Percentiles rank a stretch among this genome's conserved stretches.
These are phyloP conservation scores for Oscheius onirici DNA, from an alignment of 2,888 invertebrate species.

Conservation along the genomic window DNA sequence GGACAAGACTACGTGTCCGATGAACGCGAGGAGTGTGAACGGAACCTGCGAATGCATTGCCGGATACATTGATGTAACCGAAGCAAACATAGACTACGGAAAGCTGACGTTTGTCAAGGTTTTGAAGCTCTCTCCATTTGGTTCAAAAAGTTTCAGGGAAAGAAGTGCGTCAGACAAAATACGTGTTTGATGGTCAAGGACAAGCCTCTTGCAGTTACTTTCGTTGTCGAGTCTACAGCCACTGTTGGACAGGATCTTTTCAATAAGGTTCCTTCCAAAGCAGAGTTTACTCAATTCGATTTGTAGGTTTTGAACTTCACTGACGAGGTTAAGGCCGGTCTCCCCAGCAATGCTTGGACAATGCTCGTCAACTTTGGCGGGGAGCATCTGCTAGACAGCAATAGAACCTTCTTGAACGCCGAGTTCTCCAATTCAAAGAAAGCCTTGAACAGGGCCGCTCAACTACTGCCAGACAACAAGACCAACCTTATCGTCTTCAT, in stretches of 20 bases:
- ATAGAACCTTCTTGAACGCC: too few species aligned
- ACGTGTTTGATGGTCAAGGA: neutral
- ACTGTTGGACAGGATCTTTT: too few species aligned
- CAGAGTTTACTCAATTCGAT: too few species aligned
- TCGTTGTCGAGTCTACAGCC: neutral
- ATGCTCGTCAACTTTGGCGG: too few species aligned
- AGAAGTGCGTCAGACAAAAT: neutral
- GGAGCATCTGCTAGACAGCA: too few species aligned
- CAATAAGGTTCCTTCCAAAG: neutral
- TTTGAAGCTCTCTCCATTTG: neutral
- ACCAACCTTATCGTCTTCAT: neutral
- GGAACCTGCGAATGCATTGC: neutral
- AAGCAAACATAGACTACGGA: neutral
- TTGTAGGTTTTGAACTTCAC: neutral
- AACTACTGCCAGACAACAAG: too few species aligned
- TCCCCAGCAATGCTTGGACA: too few species aligned
- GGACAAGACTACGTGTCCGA: neutral
- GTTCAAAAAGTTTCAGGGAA: neutral
- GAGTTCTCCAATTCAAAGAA: too few species aligned
- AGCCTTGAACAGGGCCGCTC: too few species aligned
- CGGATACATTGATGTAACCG: neutral
- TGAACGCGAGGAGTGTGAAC: neutral
- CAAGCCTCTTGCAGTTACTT: too few species aligned
- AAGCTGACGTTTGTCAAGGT: neutral
- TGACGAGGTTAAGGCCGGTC: too few species aligned